phyloP scores from a whole-genome alignment of 2,888 invertebrate species.

The Periphyllus acericola region DNA sequence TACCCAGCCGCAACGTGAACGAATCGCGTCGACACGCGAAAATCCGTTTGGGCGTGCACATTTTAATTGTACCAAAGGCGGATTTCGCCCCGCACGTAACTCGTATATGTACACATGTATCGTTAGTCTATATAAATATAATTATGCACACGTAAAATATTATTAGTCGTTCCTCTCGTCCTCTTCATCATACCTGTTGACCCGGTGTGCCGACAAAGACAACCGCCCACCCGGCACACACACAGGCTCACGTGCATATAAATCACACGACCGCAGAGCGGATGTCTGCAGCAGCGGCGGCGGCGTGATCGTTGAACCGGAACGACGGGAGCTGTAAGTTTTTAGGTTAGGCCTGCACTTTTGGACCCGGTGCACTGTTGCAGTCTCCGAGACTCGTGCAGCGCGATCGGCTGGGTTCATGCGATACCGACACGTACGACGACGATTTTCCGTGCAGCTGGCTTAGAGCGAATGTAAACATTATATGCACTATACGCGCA shows the following conservation, averaged over 20 bases:
- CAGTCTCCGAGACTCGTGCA: neutral
- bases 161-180: neutral
- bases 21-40: slow-evolving; percentile 9
- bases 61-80: slow-evolving; percentile 12
- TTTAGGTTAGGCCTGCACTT: neutral
- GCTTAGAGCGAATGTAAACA: neutral
- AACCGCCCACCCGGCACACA: neutral
- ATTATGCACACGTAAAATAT: neutral
- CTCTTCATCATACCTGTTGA: neutral
- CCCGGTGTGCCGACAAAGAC: neutral
- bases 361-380: neutral
- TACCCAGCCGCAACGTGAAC: neutral
- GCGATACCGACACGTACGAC: neutral
- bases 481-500: neutral
- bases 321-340: neutral
- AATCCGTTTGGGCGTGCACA: slow-evolving; percentile 30
- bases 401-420: neutral
- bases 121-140: neutral
- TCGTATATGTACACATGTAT: neutral
- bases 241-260: neutral
- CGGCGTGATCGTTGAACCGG: neutral
- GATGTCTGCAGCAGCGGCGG: neutral
- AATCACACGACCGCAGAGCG: neutral
- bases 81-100: neutral
- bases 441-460: neutral